Evolutionary conservation across 2,113 vertebrate genomes (phyloP).

Genomic region (Zingel zingel): DNA sequence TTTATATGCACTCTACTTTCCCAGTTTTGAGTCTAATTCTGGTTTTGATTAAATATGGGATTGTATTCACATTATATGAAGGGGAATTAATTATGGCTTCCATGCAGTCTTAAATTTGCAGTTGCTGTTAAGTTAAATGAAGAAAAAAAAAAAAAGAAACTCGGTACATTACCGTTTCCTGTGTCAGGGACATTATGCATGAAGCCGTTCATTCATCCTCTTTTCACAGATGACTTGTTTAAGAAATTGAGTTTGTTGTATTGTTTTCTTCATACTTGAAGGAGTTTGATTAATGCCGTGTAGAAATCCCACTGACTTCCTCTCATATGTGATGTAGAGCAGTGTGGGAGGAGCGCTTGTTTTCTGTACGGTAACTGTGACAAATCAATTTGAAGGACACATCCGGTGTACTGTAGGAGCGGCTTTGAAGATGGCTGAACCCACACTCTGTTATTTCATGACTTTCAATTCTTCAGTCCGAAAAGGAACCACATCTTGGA

Average conservation of each 20-base stretch:
- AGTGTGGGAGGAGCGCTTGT: background rate
- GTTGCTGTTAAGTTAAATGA: background rate
- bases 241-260: background rate
- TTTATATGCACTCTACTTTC: background rate
- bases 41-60: background rate
- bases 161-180: background rate
- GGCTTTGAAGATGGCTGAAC: background rate
- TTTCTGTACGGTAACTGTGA: background rate
- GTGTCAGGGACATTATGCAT: conserved; percentile 2
- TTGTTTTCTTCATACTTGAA: conserved; percentile 16
- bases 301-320: background rate
- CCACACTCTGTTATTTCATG: background rate
- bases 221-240: background rate
- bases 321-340: conserved; percentile 33
- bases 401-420: background rate
- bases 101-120: background rate
- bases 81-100: conserved; percentile 1
- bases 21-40: background rate
- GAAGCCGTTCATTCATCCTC: conserved; percentile 8
- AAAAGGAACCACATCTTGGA: background rate
- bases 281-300: conserved; percentile 26
- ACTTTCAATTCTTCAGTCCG: background rate
- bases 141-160: background rate
- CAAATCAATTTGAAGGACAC: conserved; percentile 17
- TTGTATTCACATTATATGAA: background rate